Base-by-base conservation (phyloP, 2,113 vertebrate species). In the Poeciliopsis occidentalis region DNA sequence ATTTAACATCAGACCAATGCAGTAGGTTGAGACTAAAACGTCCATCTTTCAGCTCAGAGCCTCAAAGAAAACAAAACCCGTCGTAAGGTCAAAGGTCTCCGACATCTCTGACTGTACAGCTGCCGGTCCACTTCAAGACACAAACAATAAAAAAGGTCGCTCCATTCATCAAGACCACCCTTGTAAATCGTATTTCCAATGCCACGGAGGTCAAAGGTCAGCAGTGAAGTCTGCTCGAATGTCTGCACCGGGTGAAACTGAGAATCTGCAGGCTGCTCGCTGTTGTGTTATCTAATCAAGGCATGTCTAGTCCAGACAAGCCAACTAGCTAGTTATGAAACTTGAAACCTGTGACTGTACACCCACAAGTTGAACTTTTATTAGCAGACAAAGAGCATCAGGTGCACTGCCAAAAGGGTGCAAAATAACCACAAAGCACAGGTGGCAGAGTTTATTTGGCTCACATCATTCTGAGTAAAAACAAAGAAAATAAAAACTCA, bases 81-180 rank as follows among this genome's bases (percentile, higher is more conserved):
- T 51, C 10, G 62, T 41, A 65, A 77, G 71, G 78, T 80, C 44
- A 67, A 44, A 82, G 64, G 86, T 73, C 79, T 67, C 7, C 17
- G 54, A 61, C 70, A 10, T 64, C 60, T 44, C 69, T 60, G 57
- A 82, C 67, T 57, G 39, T 60, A 71, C 80, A 85, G 75, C n/a
- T 47, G 75, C 69, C 37, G 26, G 54, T 37, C 22, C n/a, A 2
- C 81, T 80, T 64, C 51, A 71, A 73, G 69, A 69, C 12, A 61
- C 75, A 65, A 60, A 72, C 67, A 64, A 73, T 60, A 64, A 76
- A 75, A 76, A 73, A 26, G 69, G 73, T 47, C 13, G 15, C 44
- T 64, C 39, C 0, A 81, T 83, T 26, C 29, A 64, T 64, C 29
- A 19, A 82, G 89, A 87, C 91, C 87, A 89, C 90, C 78, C 62